Evolutionary conservation across 2,888 invertebrate species (phyloP), one percentile per base, ranked within the genome.

Genomic region (Tipula lateralis): DNA sequence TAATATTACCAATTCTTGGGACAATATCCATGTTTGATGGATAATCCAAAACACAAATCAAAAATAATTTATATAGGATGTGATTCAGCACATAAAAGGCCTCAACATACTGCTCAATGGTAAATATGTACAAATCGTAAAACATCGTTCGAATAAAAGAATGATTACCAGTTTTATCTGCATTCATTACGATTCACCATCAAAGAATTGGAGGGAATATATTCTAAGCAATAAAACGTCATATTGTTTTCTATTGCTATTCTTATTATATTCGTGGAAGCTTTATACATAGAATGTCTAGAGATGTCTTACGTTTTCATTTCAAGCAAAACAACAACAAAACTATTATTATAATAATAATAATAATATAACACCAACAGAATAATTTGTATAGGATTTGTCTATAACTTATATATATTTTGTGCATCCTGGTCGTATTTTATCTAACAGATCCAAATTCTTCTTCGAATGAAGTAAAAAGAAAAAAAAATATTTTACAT

Each of bases 371-470:
- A 24, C 66, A 66, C 66, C 66, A 66, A 66, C 24, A 24, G 66
- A 66, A 66, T 66, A 66, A 66, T 24, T 66, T 66, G 24, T 66
- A n/a, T n/a, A 0, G 66, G 66, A 66, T 66, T 66, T 66, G 66
- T 66, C 66, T 66, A 66, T n/a, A n/a, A n/a, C n/a, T n/a, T n/a
- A n/a, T 66, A 66, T 12, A 66, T 66, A 9, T 66, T 24, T 66
- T 66, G 66, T 66, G 66, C 66, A 66, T 66, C 66, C 66, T 66
- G 66, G 66, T 66, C 66, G 24, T 66, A 66, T 66, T 66, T 66
- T 66, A 66, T 66, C 19, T 24, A 66, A 66, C 66, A 66, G 66
- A 66, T 24, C 24, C 66, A 6, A 66, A 66, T 66, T 19, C 24
- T 24, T 2, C 19, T 24, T 24, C 24, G 66, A 66, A 66, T 24